Conservation (phyloP, 2,888 invertebrate species). For the Scrobipalpa atriplicella region DNA sequence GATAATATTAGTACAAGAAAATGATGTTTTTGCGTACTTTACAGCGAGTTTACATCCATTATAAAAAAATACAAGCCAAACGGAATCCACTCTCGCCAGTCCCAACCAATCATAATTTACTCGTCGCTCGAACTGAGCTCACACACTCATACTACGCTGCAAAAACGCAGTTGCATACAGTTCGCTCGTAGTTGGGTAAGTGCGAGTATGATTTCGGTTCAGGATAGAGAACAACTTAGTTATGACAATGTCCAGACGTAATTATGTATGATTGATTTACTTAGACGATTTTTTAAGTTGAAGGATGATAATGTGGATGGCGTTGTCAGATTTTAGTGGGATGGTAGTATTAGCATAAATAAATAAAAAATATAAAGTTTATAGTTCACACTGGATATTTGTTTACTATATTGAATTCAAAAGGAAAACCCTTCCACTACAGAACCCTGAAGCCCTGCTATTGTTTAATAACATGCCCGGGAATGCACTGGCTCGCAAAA, state of each 20-base stretch:
- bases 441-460: background rate
- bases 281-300: too few species aligned
- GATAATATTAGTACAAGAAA: too few species aligned
- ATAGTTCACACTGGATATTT: too few species aligned
- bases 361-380: too few species aligned
- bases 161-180: background rate
- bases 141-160: background rate
- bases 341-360: too few species aligned
- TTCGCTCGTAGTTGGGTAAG: background rate
- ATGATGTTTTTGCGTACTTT: too few species aligned
- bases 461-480: slow-evolving; percentile 1
- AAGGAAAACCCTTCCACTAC: background rate
- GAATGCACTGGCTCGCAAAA: slow-evolving; percentile 13
- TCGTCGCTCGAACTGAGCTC: slow-evolving; percentile 1
- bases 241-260: too few species aligned
- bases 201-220: background rate
- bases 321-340: too few species aligned
- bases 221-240: background rate
- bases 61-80: background rate
- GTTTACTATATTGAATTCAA: background rate
- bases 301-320: too few species aligned
- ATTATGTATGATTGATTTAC: too few species aligned
- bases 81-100: background rate
- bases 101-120: background rate
- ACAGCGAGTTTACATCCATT: background rate